Percentiles rank a stretch among this genome's conserved stretches.
These are phyloP conservation scores for Pseudorhombus dupliciocellatus DNA, from an alignment of 2,113 vertebrate species.

Conservation along the genomic window DNA sequence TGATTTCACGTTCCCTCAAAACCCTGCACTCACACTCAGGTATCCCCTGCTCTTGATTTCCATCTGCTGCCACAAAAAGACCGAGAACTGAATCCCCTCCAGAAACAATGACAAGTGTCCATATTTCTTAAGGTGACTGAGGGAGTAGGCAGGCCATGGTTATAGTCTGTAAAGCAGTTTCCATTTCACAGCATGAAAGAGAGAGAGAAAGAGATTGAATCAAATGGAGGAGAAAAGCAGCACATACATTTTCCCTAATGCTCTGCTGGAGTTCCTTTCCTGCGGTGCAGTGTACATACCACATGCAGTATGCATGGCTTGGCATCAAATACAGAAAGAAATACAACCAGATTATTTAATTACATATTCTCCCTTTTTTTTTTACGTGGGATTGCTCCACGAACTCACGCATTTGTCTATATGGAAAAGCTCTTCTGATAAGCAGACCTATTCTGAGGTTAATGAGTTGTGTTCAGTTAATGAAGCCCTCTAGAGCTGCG, in stretches of 20 bases:
- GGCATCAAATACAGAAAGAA: slow-evolving; percentile 31
- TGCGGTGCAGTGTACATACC: not conserved
- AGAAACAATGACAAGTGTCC: slow-evolving; percentile 31
- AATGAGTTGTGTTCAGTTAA: slow-evolving; percentile 58
- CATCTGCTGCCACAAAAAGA: slow-evolving; percentile 3
- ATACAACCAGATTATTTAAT: slow-evolving; percentile 57
- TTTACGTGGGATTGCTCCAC: slow-evolving; percentile 50
- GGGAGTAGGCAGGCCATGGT: too few species aligned
- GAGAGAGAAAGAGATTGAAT: not conserved
- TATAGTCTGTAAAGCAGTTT: too few species aligned
- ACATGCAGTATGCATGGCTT: slow-evolving; percentile 16
- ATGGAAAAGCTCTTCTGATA: slow-evolving; percentile 39
- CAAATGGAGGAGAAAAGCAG: slow-evolving; percentile 22
- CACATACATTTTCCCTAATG: slow-evolving; percentile 30
- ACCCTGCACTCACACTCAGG: too few species aligned
- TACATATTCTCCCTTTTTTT: slow-evolving; percentile 49
- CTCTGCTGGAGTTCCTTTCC: slow-evolving; percentile 21
- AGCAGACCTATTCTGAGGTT: slow-evolving; percentile 45
- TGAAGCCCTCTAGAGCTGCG: slow-evolving; percentile 47
- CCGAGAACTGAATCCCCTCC: not conserved
- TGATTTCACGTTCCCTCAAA: too few species aligned
- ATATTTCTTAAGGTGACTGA: slow-evolving; percentile 5
- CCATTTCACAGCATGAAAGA: slow-evolving; percentile 12
- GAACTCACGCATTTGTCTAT: slow-evolving; percentile 23
- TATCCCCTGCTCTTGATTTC: slow-evolving; percentile 14